These are phyloP conservation scores for Vidua chalybeata DNA, from an alignment of 2,113 vertebrate species.

Conservation along the genomic window DNA sequence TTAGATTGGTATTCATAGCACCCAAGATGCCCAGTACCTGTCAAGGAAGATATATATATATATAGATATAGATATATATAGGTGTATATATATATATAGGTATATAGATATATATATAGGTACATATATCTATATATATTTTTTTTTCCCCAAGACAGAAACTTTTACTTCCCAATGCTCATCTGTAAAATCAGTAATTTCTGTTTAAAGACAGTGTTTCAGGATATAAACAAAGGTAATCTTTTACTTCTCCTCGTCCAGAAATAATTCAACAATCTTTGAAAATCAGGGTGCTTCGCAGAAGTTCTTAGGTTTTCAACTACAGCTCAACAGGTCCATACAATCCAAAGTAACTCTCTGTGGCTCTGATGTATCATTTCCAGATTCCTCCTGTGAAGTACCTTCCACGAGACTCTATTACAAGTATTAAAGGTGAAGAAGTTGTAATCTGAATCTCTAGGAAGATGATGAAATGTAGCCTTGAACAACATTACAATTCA, in stretches of 20 bases:
- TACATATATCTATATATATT: no score
- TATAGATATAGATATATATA: no score
- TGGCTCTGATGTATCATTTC: not conserved
- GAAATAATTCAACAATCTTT: not conserved
- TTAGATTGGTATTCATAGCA: not conserved
- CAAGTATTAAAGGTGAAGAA: not conserved
- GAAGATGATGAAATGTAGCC: not conserved
- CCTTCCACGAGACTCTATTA: not conserved
- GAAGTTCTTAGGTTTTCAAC: rapidly evolving
- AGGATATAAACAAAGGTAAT: not conserved
- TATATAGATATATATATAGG: no score
- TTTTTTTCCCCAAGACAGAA: not conserved
- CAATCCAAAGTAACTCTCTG: not conserved
- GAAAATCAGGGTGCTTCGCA: not conserved
- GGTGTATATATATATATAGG: no score
- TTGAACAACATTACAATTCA: not conserved
- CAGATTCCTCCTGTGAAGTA: not conserved
- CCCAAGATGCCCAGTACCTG: rapidly evolving
- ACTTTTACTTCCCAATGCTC: not conserved
- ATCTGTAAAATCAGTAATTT: not conserved
- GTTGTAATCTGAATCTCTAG: not conserved
- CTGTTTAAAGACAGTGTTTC: not conserved
- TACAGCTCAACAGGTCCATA: not conserved
- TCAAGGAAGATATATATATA: not conserved
- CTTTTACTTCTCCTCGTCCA: not conserved